A percentile compares a stretch with the other conserved stretches of the same genome.
These are phyloP conservation scores for Volucella inflata DNA, from an alignment of 2,888 invertebrate species.

Conservation along the genomic window DNA sequence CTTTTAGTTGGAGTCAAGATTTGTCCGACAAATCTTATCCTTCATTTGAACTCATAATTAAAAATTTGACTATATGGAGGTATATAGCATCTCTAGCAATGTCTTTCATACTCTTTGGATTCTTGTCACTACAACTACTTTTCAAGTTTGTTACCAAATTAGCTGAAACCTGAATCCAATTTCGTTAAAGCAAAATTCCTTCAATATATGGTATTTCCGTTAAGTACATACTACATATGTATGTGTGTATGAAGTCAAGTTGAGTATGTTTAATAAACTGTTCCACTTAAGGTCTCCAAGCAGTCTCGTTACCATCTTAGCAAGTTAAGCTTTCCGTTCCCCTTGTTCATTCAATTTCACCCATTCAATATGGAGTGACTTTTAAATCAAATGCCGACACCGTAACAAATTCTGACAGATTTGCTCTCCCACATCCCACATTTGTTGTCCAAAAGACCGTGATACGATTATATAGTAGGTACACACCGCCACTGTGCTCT, in stretches of 20 bases:
- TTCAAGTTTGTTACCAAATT: background rate
- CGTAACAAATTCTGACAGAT: slow-evolving; percentile 71
- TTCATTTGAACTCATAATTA: too few species aligned
- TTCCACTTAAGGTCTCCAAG: slow-evolving; percentile 50
- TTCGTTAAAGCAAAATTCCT: background rate
- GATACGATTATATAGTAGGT: slow-evolving; percentile 72
- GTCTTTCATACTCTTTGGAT: too few species aligned
- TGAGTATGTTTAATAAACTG: background rate
- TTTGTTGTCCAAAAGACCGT: slow-evolving; percentile 36
- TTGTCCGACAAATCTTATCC: too few species aligned
- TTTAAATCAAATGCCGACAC: slow-evolving; percentile 66
- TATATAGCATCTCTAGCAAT: too few species aligned
- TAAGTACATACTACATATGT: too few species aligned
- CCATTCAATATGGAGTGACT: slow-evolving; percentile 45
- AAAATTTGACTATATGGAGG: too few species aligned
- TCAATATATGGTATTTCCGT: slow-evolving; percentile 11
- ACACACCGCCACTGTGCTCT: slow-evolving; percentile 69
- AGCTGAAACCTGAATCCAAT: background rate
- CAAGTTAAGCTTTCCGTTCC: slow-evolving; percentile 12
- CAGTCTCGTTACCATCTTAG: slow-evolving; percentile 59
- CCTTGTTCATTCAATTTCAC: background rate
- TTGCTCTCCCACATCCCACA: slow-evolving; percentile 70
- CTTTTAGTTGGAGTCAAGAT: too few species aligned
- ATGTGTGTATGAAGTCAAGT: too few species aligned
- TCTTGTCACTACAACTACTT: too few species aligned